Evolutionary conservation across 1,140 invertebrate genomes (phyloP).

Genomic region (Drosophila arawakana): DNA sequence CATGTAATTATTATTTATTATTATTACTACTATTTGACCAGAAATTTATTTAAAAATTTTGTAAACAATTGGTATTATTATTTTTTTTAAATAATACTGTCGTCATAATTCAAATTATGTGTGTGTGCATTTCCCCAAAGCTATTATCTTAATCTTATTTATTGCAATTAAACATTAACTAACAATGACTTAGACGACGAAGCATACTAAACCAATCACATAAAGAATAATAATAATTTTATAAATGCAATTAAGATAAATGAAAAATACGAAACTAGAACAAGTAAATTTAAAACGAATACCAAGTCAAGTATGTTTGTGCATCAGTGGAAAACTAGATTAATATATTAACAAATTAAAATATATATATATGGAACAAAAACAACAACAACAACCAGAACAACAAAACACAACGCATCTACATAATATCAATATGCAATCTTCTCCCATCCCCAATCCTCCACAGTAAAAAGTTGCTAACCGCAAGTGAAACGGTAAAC

Average conservation of each 20-base stretch:
- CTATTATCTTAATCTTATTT: conserved; percentile 46
- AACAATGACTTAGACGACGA: conserved; percentile 76
- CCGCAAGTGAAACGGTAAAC: conserved; percentile 52
- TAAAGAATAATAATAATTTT: conserved; percentile 67
- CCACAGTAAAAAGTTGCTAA: conserved; percentile 36
- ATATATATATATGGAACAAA: conserved; percentile 29
- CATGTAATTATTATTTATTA: conserved; percentile 49
- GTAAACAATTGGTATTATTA: conserved; percentile 15
- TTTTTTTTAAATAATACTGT: conserved; percentile 2
- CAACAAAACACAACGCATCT: conserved; percentile 29
- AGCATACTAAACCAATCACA: conserved; percentile 71
- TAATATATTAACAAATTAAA: conserved; percentile 72
- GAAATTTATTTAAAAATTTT: conserved; percentile 33
- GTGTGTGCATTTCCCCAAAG: conserved; percentile 23
- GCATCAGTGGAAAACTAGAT: conserved; percentile 68
- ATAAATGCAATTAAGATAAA: conserved; percentile 53
- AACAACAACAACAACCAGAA: conserved; percentile 17
- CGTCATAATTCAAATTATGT: neutral
- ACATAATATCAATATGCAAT: conserved; percentile 57
- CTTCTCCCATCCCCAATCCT: conserved; percentile 11
- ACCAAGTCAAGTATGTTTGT: conserved; percentile 73
- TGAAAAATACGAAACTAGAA: conserved; percentile 61
- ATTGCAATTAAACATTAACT: conserved; percentile 75
- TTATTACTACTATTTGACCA: conserved; percentile 10
- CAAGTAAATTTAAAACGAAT: conserved; percentile 71